A percentile compares a stretch with the other conserved stretches of the same genome.
Evolutionary conservation across 2,797 vertebrate species (phyloP).

Genomic region (Muscicapa striata): DNA sequence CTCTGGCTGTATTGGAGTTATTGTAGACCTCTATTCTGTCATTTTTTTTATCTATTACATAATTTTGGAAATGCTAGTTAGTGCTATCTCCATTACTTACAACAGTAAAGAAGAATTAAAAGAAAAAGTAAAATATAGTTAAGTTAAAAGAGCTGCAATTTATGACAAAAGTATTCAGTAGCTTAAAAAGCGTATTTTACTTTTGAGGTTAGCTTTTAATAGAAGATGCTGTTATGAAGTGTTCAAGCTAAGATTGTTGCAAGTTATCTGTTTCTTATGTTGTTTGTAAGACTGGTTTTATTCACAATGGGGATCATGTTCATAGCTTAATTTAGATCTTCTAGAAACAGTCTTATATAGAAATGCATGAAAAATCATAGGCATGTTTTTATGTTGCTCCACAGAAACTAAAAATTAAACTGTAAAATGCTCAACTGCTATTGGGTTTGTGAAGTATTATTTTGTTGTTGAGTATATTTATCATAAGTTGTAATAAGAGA

Average conservation of each 20-base stretch:
- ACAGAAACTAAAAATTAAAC: accelerated
- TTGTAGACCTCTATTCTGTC: accelerated
- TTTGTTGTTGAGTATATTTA: accelerated
- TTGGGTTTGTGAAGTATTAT: accelerated
- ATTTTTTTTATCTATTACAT: accelerated
- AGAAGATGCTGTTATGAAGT: accelerated
- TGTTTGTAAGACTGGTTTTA: accelerated
- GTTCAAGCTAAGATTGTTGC: accelerated
- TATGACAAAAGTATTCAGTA: accelerated
- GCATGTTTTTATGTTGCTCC: accelerated
- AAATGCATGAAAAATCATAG: accelerated
- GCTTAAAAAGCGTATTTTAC: accelerated
- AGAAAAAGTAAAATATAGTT: accelerated
- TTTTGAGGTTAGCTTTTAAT: accelerated
- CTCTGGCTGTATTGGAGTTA: accelerated
- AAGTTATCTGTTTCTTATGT: accelerated
- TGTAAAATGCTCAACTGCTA: accelerated
- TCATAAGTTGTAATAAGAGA: accelerated
- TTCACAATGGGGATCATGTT: accelerated
- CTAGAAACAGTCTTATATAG: accelerated
- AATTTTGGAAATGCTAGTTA: accelerated
- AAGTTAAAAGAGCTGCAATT: accelerated
- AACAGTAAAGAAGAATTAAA: accelerated
- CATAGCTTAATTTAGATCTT: accelerated
- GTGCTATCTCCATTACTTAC: accelerated